Conservation (phyloP, 2,888 invertebrate genomes). For the Nowickia ferox region DNA sequence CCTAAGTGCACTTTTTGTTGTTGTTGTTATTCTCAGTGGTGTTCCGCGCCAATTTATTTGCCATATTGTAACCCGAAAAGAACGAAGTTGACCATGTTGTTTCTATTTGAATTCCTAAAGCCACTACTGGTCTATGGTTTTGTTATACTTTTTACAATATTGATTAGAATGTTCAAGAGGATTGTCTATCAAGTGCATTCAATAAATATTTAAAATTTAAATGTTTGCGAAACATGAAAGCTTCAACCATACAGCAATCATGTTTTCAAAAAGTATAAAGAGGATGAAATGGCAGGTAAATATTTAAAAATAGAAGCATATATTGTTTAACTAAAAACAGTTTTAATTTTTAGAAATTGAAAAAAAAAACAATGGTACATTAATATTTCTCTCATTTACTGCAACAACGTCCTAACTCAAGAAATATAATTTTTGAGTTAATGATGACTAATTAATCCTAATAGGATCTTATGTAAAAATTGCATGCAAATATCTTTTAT, state of each 20-base stretch:
- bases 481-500: too few relatives aligned
- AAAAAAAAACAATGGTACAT: too few relatives aligned
- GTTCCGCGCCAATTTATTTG: constrained; percentile 6
- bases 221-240: background rate
- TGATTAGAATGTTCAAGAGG: constrained; percentile 73
- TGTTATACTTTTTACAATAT: constrained; percentile 73
- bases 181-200: constrained; percentile 74
- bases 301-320: background rate
- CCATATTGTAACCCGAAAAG: background rate
- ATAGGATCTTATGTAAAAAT: too few relatives aligned
- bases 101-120: constrained; percentile 73
- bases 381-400: too few relatives aligned
- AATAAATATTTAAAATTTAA: constrained; percentile 68
- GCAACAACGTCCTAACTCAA: too few relatives aligned
- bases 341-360: too few relatives aligned
- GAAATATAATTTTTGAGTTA: too few relatives aligned
- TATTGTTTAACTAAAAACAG: too few relatives aligned
- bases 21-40: background rate
- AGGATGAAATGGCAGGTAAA: constrained; percentile 62
- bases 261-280: constrained; percentile 62
- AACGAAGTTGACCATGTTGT: constrained; percentile 71
- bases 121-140: constrained; percentile 74
- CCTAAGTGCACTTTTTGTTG: constrained; percentile 30
- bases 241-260: background rate
- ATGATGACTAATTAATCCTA: too few relatives aligned